Conservation (phyloP, 2,797 vertebrate genomes). For the Pangasius sanitwongsei region DNA sequence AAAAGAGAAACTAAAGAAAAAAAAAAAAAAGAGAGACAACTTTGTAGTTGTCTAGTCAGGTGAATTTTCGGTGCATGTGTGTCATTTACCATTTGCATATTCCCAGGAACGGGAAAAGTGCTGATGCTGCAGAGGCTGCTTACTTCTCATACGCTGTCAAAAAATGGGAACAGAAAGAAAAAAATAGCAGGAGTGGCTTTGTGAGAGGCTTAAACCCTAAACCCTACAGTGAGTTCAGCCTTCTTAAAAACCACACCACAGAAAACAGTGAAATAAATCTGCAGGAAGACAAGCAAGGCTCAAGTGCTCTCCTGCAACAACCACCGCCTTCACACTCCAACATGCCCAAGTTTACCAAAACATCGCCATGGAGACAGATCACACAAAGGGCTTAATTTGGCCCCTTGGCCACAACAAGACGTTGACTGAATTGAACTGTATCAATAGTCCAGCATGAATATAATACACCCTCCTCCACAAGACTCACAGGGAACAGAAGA, state of each 20-base stretch:
- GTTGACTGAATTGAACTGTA: slow-evolving; percentile 66
- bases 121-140: slow-evolving; percentile 31
- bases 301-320: slow-evolving; percentile 59
- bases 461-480: slow-evolving; percentile 56
- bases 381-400: slow-evolving; percentile 66
- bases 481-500: slow-evolving; percentile 56
- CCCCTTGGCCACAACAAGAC: slow-evolving; percentile 62
- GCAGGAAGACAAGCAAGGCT: slow-evolving; percentile 68
- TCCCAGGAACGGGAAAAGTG: slow-evolving; percentile 30
- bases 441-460: slow-evolving; percentile 57
- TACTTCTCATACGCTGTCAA: slow-evolving; percentile 25
- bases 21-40: neutral
- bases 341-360: slow-evolving; percentile 77
- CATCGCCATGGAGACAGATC: slow-evolving; percentile 77
- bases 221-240: slow-evolving; percentile 50
- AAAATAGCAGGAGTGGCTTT: slow-evolving; percentile 71
- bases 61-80: neutral
- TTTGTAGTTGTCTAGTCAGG: slow-evolving; percentile 10
- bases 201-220: slow-evolving; percentile 66
- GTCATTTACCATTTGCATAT: slow-evolving; percentile 39
- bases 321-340: slow-evolving; percentile 65
- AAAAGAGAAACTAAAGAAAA: neutral
- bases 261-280: slow-evolving; percentile 59
- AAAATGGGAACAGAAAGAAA: neutral
- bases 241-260: slow-evolving; percentile 37